Evolutionary conservation across 37 sponge, comb jelly and placozoan species (phyloP).

Genomic region (Diacarnus erythraeanus): DNA sequence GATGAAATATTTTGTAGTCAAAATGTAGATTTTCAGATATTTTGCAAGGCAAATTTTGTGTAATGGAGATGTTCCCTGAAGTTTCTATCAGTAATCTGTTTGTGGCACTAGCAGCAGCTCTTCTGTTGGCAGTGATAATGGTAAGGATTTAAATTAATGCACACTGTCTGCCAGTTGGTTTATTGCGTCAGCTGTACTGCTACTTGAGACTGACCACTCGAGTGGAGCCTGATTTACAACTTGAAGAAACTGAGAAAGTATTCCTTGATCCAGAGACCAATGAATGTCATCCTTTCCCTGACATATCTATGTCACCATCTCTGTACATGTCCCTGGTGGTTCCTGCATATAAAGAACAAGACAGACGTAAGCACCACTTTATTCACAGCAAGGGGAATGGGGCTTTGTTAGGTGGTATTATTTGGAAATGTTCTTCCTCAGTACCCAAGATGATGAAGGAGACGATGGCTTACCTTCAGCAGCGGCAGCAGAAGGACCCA

Average conservation of each 20-base stretch:
- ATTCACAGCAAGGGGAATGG: neutral
- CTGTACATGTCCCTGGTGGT: slow-evolving; percentile 80
- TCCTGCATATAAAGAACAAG: slow-evolving; percentile 95
- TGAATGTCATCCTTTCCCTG: slow-evolving; percentile 65
- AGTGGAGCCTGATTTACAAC: slow-evolving; percentile 64
- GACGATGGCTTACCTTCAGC: slow-evolving; percentile 72
- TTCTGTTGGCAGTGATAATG: no score
- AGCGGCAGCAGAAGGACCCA: slow-evolving; percentile 35
- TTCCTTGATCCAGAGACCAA: slow-evolving; percentile 65
- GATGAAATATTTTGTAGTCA: no score
- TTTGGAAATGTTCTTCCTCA: slow-evolving; percentile 16
- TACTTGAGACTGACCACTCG: slow-evolving; percentile 60
- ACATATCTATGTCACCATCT: slow-evolving; percentile 54
- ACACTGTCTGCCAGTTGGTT: no score
- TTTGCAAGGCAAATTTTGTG: no score
- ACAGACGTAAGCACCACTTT: slow-evolving; percentile 59
- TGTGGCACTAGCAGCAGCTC: no score
- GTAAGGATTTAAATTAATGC: no score
- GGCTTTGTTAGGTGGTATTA: neutral
- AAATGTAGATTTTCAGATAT: no score
- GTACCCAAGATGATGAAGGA: slow-evolving; percentile 91
- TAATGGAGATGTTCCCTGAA: no score
- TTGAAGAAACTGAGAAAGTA: slow-evolving; percentile 61
- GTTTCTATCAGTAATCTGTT: no score
- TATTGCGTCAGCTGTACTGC: slow-evolving; percentile 46